A percentile compares a stretch with the other conserved stretches of the same genome.
Evolutionary conservation across 2,113 vertebrate genomes (phyloP).

Genomic region (Rhinoptilus africanus): DNA sequence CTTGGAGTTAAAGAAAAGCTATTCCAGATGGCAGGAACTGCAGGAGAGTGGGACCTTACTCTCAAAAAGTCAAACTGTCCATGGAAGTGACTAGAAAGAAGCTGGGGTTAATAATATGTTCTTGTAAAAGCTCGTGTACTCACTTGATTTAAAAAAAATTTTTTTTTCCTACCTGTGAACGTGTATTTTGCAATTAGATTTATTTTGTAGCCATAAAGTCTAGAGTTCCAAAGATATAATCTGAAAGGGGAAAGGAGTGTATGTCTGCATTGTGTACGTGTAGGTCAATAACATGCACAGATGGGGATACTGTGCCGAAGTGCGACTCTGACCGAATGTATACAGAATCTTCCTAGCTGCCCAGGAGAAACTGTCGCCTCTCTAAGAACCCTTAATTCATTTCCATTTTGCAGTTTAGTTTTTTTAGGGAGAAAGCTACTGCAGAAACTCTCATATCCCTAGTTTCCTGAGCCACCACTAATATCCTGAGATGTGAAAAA

Average conservation of each 20-base stretch:
- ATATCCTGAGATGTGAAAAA: not conserved
- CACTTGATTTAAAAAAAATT: too few relatives aligned
- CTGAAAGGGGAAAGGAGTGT: not conserved
- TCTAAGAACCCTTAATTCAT: not conserved
- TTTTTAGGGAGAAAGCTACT: not conserved
- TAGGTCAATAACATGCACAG: not conserved
- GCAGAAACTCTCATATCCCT: not conserved
- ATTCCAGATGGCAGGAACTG: not conserved
- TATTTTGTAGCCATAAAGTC: not conserved
- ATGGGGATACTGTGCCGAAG: not conserved
- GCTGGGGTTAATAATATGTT: not conserved
- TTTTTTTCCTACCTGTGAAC: not conserved
- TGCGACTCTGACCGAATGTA: not conserved
- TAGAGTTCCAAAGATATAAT: not conserved
- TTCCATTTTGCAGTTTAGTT: not conserved
- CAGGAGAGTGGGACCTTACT: not conserved
- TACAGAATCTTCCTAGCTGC: not conserved
- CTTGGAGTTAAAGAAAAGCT: not conserved
- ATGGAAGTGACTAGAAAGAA: not conserved
- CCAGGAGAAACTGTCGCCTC: not conserved
- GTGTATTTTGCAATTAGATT: not conserved
- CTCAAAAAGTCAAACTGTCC: not conserved
- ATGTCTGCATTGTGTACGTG: rapidly evolving
- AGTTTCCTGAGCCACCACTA: not conserved
- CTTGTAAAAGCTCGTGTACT: not conserved